These are phyloP conservation scores for Drosophila kanapiae DNA, from an alignment of 1,140 invertebrate species.

Conservation along the genomic window DNA sequence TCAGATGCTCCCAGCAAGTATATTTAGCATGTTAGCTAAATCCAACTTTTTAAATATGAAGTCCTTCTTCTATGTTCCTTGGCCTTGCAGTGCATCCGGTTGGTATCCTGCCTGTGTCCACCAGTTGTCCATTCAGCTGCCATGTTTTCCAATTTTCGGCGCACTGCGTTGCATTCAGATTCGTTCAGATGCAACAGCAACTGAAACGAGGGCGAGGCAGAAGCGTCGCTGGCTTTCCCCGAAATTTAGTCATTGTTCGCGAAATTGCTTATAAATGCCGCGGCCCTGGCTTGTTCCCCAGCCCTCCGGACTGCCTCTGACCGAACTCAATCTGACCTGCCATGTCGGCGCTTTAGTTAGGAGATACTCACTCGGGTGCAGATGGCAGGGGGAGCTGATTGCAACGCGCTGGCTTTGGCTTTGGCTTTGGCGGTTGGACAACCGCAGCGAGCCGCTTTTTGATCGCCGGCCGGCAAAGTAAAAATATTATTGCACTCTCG, in stretches of 20 bases:
- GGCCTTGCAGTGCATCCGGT: background rate
- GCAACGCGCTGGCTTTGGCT: conserved; percentile 39
- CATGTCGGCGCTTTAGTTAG: conserved; percentile 59
- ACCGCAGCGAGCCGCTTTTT: conserved; percentile 62
- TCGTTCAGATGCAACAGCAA: conserved; percentile 46
- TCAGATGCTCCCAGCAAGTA: too few relatives aligned
- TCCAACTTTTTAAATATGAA: background rate
- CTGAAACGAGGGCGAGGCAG: conserved; percentile 14
- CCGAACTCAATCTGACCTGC: conserved; percentile 62
- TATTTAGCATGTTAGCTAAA: background rate
- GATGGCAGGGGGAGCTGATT: conserved; percentile 29
- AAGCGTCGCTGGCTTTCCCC: conserved; percentile 35
- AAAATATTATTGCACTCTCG: conserved; percentile 76
- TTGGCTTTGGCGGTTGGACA: conserved; percentile 47
- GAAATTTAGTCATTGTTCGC: conserved; percentile 82
- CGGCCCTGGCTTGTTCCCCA: conserved; percentile 6
- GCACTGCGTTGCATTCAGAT: conserved; percentile 69
- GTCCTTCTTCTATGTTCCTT: too few relatives aligned
- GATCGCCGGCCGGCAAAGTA: conserved; percentile 49
- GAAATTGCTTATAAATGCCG: conserved; percentile 77
- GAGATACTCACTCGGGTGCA: conserved; percentile 9
- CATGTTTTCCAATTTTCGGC: conserved; percentile 80
- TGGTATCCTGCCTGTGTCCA: background rate
- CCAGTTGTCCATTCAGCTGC: conserved; percentile 59
- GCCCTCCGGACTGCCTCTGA: conserved; percentile 5